Percentiles rank a stretch among this genome's conserved stretches.
Conservation (phyloP, 2,113 vertebrate species). For the Vidua macroura region DNA sequence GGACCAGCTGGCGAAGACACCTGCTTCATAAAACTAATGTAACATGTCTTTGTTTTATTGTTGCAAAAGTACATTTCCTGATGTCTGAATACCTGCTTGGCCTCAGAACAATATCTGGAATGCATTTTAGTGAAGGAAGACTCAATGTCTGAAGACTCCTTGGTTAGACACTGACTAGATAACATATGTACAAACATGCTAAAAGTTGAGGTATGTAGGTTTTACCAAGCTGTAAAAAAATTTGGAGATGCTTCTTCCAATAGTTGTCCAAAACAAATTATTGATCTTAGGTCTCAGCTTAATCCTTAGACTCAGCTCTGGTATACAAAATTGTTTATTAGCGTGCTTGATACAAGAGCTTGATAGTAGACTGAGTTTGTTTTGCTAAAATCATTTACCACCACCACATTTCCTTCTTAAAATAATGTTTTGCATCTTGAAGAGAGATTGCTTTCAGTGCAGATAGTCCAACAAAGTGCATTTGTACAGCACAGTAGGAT, state of each 20-base stretch:
- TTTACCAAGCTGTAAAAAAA: background rate
- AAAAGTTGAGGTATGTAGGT: background rate
- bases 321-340: background rate
- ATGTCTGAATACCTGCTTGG: background rate
- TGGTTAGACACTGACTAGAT: background rate
- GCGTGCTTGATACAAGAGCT: background rate
- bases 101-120: background rate
- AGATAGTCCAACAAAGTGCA: background rate
- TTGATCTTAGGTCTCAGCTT: background rate
- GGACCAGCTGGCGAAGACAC: background rate
- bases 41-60: background rate
- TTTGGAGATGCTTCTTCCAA: background rate
- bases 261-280: background rate
- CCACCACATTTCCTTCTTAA: background rate
- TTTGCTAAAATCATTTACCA: background rate
- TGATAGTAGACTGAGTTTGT: background rate
- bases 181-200: background rate
- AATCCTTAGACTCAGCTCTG: background rate
- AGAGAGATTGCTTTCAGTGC: background rate
- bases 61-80: background rate
- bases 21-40: background rate
- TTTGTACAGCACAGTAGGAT: background rate
- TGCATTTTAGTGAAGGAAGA: background rate
- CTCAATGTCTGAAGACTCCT: background rate
- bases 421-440: background rate